phyloP scores from a whole-genome alignment of 2,797 vertebrate species.

The Hydrolagus colliei region DNA sequence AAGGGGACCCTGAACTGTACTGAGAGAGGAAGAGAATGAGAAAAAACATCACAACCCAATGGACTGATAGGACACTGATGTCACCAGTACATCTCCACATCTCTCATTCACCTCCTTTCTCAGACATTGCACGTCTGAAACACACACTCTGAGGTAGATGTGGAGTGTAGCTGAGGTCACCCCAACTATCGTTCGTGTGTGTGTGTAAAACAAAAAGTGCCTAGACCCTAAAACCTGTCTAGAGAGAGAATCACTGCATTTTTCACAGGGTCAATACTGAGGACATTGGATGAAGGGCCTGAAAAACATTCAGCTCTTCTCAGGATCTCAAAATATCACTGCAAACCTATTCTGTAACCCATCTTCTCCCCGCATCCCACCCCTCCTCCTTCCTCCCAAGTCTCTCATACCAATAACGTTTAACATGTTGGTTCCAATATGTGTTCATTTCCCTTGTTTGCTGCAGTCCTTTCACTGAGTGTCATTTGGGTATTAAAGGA shows the following conservation, averaged over 20 bases:
- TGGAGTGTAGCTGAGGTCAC: conserved; percentile 20
- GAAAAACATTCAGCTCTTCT: conserved; percentile 16
- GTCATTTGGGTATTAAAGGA: too few relatives aligned
- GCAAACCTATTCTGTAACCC: not conserved
- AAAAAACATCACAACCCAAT: not conserved
- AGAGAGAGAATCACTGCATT: not conserved
- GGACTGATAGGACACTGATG: conserved; percentile 6
- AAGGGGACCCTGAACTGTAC: not conserved
- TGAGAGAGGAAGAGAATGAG: not conserved
- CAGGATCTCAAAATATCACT: not conserved
- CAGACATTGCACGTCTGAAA: conserved; percentile 23
- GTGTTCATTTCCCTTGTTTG: not conserved
- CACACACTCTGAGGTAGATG: conserved; percentile 29
- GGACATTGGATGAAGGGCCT: conserved; percentile 24
- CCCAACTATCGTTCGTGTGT: not conserved
- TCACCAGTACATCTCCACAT: conserved; percentile 12
- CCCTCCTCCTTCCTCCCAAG: not conserved
- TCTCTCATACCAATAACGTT: not conserved
- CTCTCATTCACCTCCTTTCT: conserved; percentile 8
- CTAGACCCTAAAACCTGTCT: conserved; percentile 17
- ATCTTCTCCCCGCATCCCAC: not conserved
- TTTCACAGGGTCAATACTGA: not conserved
- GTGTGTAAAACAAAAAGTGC: conserved; percentile 17
- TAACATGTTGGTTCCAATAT: not conserved
- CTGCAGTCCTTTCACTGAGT: conserved; percentile 7